Conservation (phyloP, 2,797 vertebrate genomes). For the Eidolon dupreanum region DNA sequence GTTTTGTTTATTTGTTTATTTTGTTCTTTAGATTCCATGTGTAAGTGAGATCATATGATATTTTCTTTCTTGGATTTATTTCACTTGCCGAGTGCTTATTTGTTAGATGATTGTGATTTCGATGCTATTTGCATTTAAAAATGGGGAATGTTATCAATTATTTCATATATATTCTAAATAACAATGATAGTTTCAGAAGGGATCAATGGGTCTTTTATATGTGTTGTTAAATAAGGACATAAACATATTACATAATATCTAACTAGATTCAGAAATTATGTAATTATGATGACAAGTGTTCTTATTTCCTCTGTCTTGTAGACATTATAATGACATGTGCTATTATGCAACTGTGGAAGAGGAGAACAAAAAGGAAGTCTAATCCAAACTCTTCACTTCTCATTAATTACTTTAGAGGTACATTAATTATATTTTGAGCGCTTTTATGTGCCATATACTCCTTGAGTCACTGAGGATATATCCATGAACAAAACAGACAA, state of each 20-base stretch:
- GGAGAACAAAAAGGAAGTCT: background rate
- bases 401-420: background rate
- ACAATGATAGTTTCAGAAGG: background rate
- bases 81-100: background rate
- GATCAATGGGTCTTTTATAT: background rate
- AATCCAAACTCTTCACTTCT: constrained; percentile 10
- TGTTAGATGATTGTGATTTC: constrained; percentile 49
- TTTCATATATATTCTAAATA: constrained; percentile 20
- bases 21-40: too few relatives aligned
- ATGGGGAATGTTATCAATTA: background rate
- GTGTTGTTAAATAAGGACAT: constrained; percentile 17
- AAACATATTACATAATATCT: background rate
- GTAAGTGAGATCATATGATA: too few relatives aligned
- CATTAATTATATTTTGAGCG: background rate
- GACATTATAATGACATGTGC: background rate
- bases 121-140: constrained; percentile 40
- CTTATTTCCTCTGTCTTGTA: background rate
- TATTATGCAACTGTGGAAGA: background rate
- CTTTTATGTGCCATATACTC: background rate
- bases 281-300: background rate
- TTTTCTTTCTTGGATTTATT: too few relatives aligned
- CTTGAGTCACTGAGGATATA: background rate
- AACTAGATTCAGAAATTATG: background rate
- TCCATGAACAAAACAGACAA: background rate
- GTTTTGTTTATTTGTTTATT: too few relatives aligned